A percentile compares a stretch with the other conserved stretches of the same genome.
These are phyloP conservation scores for Cyanistes caeruleus DNA, from an alignment of 2,113 vertebrate species.

Conservation along the genomic window DNA sequence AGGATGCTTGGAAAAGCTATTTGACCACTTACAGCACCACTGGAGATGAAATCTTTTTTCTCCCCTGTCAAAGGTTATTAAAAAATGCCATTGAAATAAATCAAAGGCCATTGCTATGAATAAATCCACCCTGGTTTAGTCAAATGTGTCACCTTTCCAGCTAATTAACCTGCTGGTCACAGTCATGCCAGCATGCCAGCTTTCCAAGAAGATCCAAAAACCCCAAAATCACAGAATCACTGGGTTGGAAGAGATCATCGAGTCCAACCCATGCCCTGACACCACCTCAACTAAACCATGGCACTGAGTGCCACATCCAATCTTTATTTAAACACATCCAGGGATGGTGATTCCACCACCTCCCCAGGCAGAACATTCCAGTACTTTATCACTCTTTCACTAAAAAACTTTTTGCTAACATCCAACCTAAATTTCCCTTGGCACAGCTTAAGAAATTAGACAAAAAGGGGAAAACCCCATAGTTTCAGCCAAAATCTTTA, in stretches of 20 bases:
- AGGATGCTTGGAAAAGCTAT: background rate
- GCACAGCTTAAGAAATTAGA: background rate
- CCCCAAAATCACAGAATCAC: background rate
- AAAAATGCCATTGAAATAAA: background rate
- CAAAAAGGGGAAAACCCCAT: rapidly evolving
- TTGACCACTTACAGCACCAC: background rate
- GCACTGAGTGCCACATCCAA: background rate
- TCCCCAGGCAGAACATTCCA: background rate
- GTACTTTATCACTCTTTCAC: background rate
- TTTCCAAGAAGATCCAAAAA: background rate
- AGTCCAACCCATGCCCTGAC: background rate
- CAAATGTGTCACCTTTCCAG: background rate
- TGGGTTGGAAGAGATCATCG: rapidly evolving
- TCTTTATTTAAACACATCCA: background rate
- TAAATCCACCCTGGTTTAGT: background rate
- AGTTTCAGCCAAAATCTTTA: background rate
- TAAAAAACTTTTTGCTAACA: background rate
- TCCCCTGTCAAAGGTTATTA: background rate
- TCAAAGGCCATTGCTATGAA: background rate
- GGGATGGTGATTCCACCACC: background rate
- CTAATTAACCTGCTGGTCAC: background rate
- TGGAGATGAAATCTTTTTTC: background rate
- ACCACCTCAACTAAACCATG: background rate
- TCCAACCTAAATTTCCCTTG: too few relatives aligned
- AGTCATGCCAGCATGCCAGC: rapidly evolving